These are phyloP conservation scores for Chrysomela aeneicollis DNA, from an alignment of 2,888 invertebrate genomes.

Conservation along the genomic window DNA sequence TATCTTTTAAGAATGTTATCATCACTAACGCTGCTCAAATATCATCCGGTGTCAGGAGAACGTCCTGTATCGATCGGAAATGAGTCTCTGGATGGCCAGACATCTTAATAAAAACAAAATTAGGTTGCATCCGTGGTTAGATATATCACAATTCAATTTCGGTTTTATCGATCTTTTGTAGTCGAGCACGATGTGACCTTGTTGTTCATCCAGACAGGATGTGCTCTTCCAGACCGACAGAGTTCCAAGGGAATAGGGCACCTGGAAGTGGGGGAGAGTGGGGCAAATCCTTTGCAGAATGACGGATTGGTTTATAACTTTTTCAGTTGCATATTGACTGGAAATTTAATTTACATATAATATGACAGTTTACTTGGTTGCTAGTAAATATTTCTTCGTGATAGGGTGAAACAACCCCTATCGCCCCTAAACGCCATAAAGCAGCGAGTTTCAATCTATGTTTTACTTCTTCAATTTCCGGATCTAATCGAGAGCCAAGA, in stretches of 20 bases:
- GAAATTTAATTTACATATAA: too few species aligned
- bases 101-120: constrained; percentile 41
- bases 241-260: constrained; percentile 14
- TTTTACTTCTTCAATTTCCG: constrained; percentile 6
- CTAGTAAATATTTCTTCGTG: too few species aligned
- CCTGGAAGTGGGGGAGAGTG: too few species aligned
- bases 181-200: constrained; percentile 24
- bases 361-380: too few species aligned
- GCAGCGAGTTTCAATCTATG: constrained; percentile 1
- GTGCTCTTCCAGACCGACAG: constrained; percentile 13
- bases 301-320: too few species aligned
- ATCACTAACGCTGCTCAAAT: too few species aligned
- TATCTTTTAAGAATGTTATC: too few species aligned
- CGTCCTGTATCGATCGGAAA: neutral
- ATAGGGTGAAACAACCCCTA: too few species aligned
- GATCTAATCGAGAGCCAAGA: neutral
- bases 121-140: constrained; percentile 38
- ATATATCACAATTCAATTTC: constrained; percentile 48
- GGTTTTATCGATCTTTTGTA: constrained; percentile 45
- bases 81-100: neutral
- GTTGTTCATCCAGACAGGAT: constrained; percentile 23
- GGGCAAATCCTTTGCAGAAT: too few species aligned
- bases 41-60: too few species aligned
- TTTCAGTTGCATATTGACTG: too few species aligned
- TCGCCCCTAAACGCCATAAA: neutral